Evolutionary conservation across 2,113 vertebrate genomes (phyloP), one percentile per base, ranked within the genome.

Genomic region (Lipophrys pholis): DNA sequence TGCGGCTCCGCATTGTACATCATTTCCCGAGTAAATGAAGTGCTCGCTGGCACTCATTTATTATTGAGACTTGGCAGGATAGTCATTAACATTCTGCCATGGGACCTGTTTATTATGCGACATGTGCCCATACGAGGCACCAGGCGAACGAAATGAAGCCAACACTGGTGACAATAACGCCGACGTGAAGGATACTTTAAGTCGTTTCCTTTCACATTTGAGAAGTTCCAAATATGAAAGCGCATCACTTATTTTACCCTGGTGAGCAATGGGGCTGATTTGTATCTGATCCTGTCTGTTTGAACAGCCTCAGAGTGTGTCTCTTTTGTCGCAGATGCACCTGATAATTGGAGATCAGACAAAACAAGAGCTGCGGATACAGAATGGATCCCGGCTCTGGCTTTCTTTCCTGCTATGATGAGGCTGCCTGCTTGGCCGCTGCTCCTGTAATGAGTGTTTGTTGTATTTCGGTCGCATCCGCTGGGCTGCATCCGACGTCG

Each of bases 21-120:
- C 15, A 81, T 82, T 86, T 86, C 69, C 70, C 60, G 39, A 5
- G 39, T 76, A 81, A 86, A 86, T 84, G 62, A 80, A 69, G 62
- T 55, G 68, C 57, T 83, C 17, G 7, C 54, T 9, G 46, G 56
- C 67, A 63, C 64, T 78, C 46, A 74, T 81, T 78, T 62, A 62
- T 73, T 71, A 59, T 21, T 61, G 58, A 59, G 46, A 52, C 73
- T 53, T 61, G 59, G 45, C 74, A 55, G 46, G 59, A 43, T 60
- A 61, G 73, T 82, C 49, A 69, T 81, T 75, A 69, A 75, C 21
- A 3, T 65, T 53, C 59, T 52, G 59, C 76, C 45, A 35, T 1
- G 7, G 67, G 46, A 43, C 54, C 43, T 6, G 5, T 68, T 63
- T 53, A 50, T 79, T 62, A 65, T 64, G 38, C 38, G 21, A 55